These are phyloP conservation scores for Theodoxus fluviatilis DNA, from an alignment of 2,888 invertebrate genomes.

Conservation along the genomic window DNA sequence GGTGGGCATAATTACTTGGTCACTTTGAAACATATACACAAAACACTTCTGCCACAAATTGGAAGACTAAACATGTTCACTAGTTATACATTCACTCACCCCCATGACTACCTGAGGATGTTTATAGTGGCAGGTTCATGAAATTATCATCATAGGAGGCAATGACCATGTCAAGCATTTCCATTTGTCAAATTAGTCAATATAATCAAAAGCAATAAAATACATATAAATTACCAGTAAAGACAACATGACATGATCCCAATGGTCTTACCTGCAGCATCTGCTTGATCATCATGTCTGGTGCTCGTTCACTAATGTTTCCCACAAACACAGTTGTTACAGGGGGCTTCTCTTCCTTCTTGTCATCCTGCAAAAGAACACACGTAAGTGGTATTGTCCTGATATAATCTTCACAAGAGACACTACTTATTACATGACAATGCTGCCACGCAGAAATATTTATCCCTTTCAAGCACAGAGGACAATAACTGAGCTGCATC, in stretches of 20 bases:
- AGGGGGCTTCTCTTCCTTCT: constrained; percentile 72
- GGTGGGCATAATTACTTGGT: too few species aligned
- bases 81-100: not conserved
- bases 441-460: too few species aligned
- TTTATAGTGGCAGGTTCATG: not conserved
- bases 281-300: constrained; percentile 92
- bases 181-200: too few species aligned
- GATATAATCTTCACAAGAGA: too few species aligned
- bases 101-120: not conserved
- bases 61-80: too few species aligned
- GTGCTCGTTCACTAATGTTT: constrained; percentile 92
- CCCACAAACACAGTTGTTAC: constrained; percentile 97
- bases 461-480: too few species aligned
- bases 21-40: too few species aligned
- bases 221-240: not conserved
- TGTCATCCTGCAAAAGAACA: constrained; percentile 37
- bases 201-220: too few species aligned
- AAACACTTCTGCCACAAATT: too few species aligned
- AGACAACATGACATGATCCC: not conserved
- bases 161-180: not conserved
- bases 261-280: constrained; percentile 73
- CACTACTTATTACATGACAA: too few species aligned
- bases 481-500: too few species aligned
- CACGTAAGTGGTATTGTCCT: too few species aligned
- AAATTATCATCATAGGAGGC: not conserved